These are phyloP conservation scores for Mythimna vitellina DNA, from an alignment of 2,888 invertebrate species.

Conservation along the genomic window DNA sequence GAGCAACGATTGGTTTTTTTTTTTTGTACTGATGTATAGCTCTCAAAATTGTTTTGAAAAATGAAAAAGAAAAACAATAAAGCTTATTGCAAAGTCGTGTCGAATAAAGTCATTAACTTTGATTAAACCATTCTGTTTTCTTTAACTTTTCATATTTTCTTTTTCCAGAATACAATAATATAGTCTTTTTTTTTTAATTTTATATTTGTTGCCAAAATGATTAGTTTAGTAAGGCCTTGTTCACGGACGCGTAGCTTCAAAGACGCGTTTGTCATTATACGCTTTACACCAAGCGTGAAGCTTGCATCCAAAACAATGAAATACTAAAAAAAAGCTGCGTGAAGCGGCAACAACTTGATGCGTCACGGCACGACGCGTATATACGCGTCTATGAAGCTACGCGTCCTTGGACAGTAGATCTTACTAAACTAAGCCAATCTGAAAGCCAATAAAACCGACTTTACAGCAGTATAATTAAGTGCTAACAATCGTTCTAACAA, in stretches of 20 bases:
- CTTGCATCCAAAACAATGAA: too few relatives aligned
- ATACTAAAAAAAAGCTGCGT: too few relatives aligned
- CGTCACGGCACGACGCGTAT: too few relatives aligned
- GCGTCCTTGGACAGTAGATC: too few relatives aligned
- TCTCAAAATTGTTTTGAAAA: not conserved
- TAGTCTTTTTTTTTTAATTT: not conserved
- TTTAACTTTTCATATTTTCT: not conserved
- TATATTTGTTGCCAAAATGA: not conserved
- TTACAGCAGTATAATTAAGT: constrained; percentile 32
- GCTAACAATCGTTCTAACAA: constrained; percentile 49
- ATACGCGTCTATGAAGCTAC: too few relatives aligned
- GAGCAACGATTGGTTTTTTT: constrained; percentile 10
- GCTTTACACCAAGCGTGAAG: too few relatives aligned
- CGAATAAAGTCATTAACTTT: not conserved
- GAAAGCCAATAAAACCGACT: constrained; percentile 17
- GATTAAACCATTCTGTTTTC: not conserved
- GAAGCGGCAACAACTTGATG: too few relatives aligned
- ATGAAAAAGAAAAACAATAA: not conserved
- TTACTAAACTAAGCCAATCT: constrained; percentile 5
- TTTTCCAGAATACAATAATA: not conserved
- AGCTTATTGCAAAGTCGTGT: not conserved
- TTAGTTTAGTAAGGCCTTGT: too few relatives aligned
- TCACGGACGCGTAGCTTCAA: too few relatives aligned
- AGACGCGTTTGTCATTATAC: too few relatives aligned
- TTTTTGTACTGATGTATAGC: not conserved